Conservation (phyloP, 2,888 invertebrate genomes). For the Diarsia dahlii region DNA sequence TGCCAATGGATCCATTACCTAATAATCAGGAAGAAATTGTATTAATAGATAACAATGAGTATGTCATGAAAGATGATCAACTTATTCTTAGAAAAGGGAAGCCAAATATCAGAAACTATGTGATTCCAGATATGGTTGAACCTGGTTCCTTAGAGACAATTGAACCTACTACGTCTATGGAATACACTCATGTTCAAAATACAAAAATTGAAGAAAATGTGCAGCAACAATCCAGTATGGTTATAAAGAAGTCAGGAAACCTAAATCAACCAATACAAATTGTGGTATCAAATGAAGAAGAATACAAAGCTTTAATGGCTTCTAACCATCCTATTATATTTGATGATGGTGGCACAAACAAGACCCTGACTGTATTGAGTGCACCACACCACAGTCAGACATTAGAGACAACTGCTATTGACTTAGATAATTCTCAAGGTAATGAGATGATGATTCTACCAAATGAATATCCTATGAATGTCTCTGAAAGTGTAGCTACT, state of each 20-base stretch:
- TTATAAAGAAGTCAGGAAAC: slow-evolving; percentile 78
- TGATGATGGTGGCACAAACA: slow-evolving; percentile 81
- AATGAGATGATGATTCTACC: slow-evolving; percentile 92
- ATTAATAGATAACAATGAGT: slow-evolving; percentile 91
- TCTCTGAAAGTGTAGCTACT: slow-evolving; percentile 83
- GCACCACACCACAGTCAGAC: slow-evolving; percentile 76
- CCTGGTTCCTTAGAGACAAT: slow-evolving; percentile 73
- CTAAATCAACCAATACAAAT: slow-evolving; percentile 86
- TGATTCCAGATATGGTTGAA: slow-evolving; percentile 76
- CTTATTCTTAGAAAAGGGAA: slow-evolving; percentile 78
- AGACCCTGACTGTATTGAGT: slow-evolving; percentile 84
- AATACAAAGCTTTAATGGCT: slow-evolving; percentile 86
- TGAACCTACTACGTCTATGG: slow-evolving; percentile 75
- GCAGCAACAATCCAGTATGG: slow-evolving; percentile 73
- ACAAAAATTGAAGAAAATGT: slow-evolving; percentile 69
- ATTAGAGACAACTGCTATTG: slow-evolving; percentile 77
- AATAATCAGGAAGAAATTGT: slow-evolving; percentile 79
- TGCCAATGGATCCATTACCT: slow-evolving; percentile 54
- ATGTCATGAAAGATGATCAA: slow-evolving; percentile 86
- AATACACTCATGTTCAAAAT: slow-evolving; percentile 74
- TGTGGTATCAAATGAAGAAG: slow-evolving; percentile 88
- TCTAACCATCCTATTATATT: slow-evolving; percentile 87
- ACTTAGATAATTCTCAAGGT: slow-evolving; percentile 88
- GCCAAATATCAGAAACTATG: slow-evolving; percentile 71
- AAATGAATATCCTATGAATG: slow-evolving; percentile 91